A percentile compares a stretch with the other conserved stretches of the same genome.
phyloP scores from a whole-genome alignment of 2,797 vertebrate species.

The Lepus oiostolus region DNA sequence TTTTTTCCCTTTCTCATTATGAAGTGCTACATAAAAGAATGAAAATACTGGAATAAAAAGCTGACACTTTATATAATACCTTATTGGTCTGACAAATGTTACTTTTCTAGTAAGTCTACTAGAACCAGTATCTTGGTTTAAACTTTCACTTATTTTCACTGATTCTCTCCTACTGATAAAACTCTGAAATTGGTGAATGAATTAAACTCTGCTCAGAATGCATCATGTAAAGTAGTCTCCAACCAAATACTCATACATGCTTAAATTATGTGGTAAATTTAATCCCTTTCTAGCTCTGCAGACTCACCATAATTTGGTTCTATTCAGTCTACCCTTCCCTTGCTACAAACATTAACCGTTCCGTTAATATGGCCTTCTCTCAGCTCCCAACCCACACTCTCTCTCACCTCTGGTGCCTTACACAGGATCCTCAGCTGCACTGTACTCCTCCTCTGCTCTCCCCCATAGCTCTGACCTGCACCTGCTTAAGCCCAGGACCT shows the following conservation, averaged over 20 bases:
- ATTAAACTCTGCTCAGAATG: slow-evolving; percentile 49
- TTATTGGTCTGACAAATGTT: too few relatives aligned
- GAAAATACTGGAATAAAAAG: slow-evolving; percentile 29
- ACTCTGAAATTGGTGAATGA: slow-evolving; percentile 49
- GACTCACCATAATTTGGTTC: not conserved
- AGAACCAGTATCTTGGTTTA: slow-evolving; percentile 29
- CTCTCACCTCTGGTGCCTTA: not conserved
- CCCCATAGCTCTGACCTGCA: not conserved
- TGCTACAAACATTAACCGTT: not conserved
- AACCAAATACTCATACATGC: not conserved
- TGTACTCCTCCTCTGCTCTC: not conserved
- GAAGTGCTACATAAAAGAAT: slow-evolving; percentile 64
- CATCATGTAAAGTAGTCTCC: slow-evolving; percentile 5
- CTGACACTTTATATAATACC: not conserved
- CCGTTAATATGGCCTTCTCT: not conserved
- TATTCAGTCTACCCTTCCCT: not conserved
- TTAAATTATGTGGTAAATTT: not conserved
- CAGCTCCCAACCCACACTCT: not conserved
- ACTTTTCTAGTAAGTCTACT: slow-evolving; percentile 7
- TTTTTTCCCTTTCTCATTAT: slow-evolving; percentile 1
- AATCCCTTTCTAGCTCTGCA: slow-evolving; percentile 45
- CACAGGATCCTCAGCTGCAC: not conserved
- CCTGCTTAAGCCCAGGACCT: not conserved
- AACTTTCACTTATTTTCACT: slow-evolving; percentile 33
- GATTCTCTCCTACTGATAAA: slow-evolving; percentile 32